These are phyloP conservation scores for Gortyna flavago DNA, from an alignment of 2,888 invertebrate genomes.

Conservation along the genomic window DNA sequence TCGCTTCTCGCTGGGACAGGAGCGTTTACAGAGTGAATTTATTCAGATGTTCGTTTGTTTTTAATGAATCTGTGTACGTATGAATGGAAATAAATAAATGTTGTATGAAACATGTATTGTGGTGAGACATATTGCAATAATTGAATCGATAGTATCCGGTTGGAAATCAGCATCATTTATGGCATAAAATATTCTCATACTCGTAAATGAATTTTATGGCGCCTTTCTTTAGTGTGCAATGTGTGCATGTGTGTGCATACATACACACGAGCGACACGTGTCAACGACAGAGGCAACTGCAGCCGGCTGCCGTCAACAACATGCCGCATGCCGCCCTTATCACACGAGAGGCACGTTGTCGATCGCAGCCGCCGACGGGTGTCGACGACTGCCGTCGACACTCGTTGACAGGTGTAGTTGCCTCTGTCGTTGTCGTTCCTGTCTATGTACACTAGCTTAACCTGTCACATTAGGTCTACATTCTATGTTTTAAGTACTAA, in stretches of 20 bases:
- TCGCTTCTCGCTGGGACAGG: background rate
- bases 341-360: too few species aligned
- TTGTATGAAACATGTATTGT: conserved; percentile 6
- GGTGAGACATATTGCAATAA: conserved; percentile 16
- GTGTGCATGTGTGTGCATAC: too few species aligned
- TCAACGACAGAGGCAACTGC: too few species aligned
- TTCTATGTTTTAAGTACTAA: background rate
- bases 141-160: background rate
- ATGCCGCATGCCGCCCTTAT: too few species aligned
- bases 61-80: background rate
- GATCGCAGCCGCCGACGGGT: too few species aligned
- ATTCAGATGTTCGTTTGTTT: conserved; percentile 1
- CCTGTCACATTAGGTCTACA: background rate
- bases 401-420: too few species aligned
- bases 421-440: too few species aligned
- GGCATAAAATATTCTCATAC: background rate
- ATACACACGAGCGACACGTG: too few species aligned
- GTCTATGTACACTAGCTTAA: background rate
- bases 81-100: conserved; percentile 5
- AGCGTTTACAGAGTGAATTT: background rate
- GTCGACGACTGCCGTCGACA: too few species aligned
- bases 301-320: too few species aligned
- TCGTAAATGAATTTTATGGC: background rate
- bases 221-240: background rate
- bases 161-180: background rate